phyloP scores from a whole-genome alignment of 2,888 invertebrate species.

The Drosophila neonasuta region DNA sequence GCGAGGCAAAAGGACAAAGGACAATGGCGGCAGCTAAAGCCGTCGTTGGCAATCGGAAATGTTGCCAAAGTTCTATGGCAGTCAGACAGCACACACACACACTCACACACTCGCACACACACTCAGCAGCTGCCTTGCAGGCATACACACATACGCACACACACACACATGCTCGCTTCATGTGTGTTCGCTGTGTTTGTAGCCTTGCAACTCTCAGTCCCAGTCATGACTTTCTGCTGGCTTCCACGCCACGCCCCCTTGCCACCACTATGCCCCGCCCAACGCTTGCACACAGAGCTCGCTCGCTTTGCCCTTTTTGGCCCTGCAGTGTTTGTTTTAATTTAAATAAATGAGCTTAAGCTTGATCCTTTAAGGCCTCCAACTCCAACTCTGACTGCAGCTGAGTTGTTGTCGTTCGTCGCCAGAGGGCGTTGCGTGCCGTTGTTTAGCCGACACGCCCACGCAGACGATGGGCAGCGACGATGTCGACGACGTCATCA shows the following conservation, averaged over 20 bases:
- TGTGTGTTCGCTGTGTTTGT: constrained; percentile 33
- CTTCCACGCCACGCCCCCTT: constrained; percentile 3
- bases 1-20: constrained; percentile 44
- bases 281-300: background rate
- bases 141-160: constrained; percentile 18
- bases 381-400: constrained; percentile 22
- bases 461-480: constrained; percentile 7
- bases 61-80: constrained; percentile 73
- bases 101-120: constrained; percentile 31
- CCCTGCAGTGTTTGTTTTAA: constrained; percentile 79
- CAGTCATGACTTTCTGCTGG: constrained; percentile 30
- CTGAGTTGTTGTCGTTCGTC: constrained; percentile 16
- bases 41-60: constrained; percentile 71
- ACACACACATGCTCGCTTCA: background rate
- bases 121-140: constrained; percentile 40
- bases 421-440: constrained; percentile 31
- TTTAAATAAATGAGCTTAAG: constrained; percentile 81
- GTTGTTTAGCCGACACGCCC: constrained; percentile 53
- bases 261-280: background rate
- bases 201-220: constrained; percentile 35
- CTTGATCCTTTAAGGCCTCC: constrained; percentile 75
- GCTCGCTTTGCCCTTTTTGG: constrained; percentile 52
- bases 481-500: constrained; percentile 38
- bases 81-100: constrained; percentile 35
- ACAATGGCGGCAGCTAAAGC: constrained; percentile 50